Evolutionary conservation across 2,797 vertebrate species (phyloP).

Genomic region (Bovichtus variegatus): DNA sequence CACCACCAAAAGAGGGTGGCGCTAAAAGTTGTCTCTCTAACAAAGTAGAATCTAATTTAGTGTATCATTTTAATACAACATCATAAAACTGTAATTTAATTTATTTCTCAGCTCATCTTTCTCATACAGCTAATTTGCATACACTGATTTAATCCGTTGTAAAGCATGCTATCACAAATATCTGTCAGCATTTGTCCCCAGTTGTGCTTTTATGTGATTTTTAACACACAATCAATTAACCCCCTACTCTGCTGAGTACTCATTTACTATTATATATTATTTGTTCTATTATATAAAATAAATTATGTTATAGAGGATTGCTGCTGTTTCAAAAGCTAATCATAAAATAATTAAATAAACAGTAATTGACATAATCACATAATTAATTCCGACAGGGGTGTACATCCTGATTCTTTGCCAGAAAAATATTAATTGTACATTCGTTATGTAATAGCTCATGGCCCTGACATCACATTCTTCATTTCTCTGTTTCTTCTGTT

Average conservation of each 20-base stretch:
- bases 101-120: not conserved
- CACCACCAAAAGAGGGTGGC: not conserved
- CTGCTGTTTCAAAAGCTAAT: not conserved
- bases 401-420: not conserved
- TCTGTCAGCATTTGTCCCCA: not conserved
- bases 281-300: not conserved
- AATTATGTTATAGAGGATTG: not conserved
- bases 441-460: conserved; percentile 16
- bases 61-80: not conserved
- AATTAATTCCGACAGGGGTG: not conserved
- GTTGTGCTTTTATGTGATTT: conserved; percentile 9
- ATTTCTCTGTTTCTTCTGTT: conserved; percentile 18
- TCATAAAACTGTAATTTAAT: conserved; percentile 6
- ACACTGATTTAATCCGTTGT: not conserved
- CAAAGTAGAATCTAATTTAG: not conserved
- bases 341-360: not conserved
- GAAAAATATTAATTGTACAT: not conserved
- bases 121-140: not conserved
- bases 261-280: conserved; percentile 8
- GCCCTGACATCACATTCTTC: conserved; percentile 11
- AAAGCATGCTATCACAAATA: conserved; percentile 12
- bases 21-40: not conserved
- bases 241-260: not conserved
- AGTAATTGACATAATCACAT: not conserved
- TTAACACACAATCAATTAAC: not conserved